A percentile compares a stretch with the other conserved stretches of the same genome.
Evolutionary conservation across 2,888 invertebrate species (phyloP).

Genomic region (Sinhomidia bicolor): DNA sequence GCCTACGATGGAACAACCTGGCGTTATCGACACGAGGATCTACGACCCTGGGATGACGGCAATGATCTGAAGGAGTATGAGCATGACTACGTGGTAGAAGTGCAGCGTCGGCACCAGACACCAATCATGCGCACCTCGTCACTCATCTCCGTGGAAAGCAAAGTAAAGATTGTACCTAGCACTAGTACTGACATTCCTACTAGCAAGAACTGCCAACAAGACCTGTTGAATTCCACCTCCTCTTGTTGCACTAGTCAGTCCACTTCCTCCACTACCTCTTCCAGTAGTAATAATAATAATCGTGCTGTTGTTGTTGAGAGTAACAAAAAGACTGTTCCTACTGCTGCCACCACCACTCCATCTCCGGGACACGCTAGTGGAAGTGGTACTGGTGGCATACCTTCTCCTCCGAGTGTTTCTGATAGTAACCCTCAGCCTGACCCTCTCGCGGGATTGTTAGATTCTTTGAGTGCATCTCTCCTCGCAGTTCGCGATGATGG

Average conservation of each 20-base stretch:
- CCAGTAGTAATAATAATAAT: conserved; percentile 37
- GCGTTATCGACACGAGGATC: conserved; percentile 90
- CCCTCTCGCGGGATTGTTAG: conserved; percentile 45
- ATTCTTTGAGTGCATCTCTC: conserved; percentile 20
- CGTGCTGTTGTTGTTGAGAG: conserved; percentile 22
- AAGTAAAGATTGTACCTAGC: conserved; percentile 73
- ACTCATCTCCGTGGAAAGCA: conserved; percentile 86
- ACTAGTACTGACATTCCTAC: conserved; percentile 35
- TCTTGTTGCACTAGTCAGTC: conserved; percentile 38
- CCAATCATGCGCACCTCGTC: conserved; percentile 88
- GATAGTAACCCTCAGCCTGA: conserved; percentile 34
- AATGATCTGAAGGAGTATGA: conserved; percentile 95
- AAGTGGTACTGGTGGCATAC: background rate
- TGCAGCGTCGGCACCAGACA: conserved; percentile 89
- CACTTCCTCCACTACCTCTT: background rate
- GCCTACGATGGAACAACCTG: conserved; percentile 84
- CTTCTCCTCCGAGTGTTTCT: conserved; percentile 4
- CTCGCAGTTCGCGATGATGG: background rate
- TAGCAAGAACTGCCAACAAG: conserved; percentile 16
- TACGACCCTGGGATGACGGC: conserved; percentile 93
- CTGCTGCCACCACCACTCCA: conserved; percentile 31
- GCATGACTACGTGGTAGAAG: conserved; percentile 89
- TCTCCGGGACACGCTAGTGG: background rate
- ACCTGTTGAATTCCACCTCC: conserved; percentile 8
- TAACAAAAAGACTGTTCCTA: conserved; percentile 14